Evolutionary conservation across 2,888 invertebrate species (phyloP), one percentile per base, ranked within the genome.

Genomic region (Leptarthrus brevirostris): DNA sequence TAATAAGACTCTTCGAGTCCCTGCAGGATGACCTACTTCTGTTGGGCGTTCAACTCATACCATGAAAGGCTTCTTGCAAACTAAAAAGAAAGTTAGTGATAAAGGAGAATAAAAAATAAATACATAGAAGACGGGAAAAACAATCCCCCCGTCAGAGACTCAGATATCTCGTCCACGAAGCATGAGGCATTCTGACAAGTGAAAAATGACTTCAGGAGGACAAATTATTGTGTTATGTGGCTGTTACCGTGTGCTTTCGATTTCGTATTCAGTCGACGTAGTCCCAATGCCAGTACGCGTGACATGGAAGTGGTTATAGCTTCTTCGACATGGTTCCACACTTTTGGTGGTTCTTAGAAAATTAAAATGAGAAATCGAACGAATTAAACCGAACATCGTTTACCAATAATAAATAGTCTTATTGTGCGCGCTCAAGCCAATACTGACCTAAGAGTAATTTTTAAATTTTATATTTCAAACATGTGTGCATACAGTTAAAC

Each of bases 1-100:
- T 72, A 72, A 72, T 72, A 56, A 26, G 58, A 30, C 44, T 54
- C 61, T 58, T 58, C 54, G 58, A 58, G 26, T 49, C 18, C 47
- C 47, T 72, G 49, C 61, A 30, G 72, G 61, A 47, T 72, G 72
- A 72, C 72, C 72, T 72, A 72, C 58, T 72, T 72, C 44, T 14
- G 16, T 12, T 44, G 8, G 12, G 4, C 2, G 16, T 8, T 34
- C 14, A 26, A 8, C 44, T 44, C 58, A 34, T 10, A 54, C 22
- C 34, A 30, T 20, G 24, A 10, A 24, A 20, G 6, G 14, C 24
- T 14, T 14, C 4, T 5, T 12, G 10, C 10, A n/a, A 5, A 14
- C 54, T 16, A 12, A 8, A 8, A 4, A 44, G 14, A 44, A 44
- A 44, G 12, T 3, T 3, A 12, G 3, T 10, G 3, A 44, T 6